Conservation (phyloP, 1,140 invertebrate genomes). For the Drosophila bipectinata region DNA sequence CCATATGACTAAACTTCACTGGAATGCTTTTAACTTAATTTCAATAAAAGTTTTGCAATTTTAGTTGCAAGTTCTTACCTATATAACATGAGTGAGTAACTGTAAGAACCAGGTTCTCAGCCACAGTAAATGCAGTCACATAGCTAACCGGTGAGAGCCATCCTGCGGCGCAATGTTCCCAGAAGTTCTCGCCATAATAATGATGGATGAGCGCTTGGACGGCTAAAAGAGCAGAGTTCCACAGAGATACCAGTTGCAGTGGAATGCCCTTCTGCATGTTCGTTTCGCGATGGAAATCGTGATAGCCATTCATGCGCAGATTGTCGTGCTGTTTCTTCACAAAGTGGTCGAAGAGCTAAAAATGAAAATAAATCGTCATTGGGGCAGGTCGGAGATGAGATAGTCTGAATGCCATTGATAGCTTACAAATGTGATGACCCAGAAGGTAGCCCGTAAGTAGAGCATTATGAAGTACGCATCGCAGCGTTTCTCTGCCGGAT, state of each 20-base stretch:
- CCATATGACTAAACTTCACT: no score
- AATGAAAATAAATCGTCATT: constrained; percentile 41
- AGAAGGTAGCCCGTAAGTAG: constrained; percentile 87
- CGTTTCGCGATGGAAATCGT: constrained; percentile 88
- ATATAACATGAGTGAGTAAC: constrained; percentile 86
- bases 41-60: no score
- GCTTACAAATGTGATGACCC: constrained; percentile 86
- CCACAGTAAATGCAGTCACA: constrained; percentile 85
- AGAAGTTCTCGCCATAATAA: constrained; percentile 86
- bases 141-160: constrained; percentile 87
- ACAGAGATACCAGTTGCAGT: constrained; percentile 87
- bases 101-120: constrained; percentile 86
- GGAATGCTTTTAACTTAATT: no score
- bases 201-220: constrained; percentile 87
- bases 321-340: constrained; percentile 86
- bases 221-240: constrained; percentile 86
- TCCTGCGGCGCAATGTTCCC: constrained; percentile 85
- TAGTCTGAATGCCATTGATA: constrained; percentile 6
- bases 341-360: constrained; percentile 86
- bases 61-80: constrained; percentile 80
- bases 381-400: constrained; percentile 29
- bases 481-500: constrained; percentile 86
- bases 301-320: constrained; percentile 87
- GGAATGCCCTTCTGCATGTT: constrained; percentile 86
- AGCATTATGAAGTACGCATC: constrained; percentile 88